phyloP scores from a whole-genome alignment of 2,888 invertebrate genomes.

The Limulus polyphemus region DNA sequence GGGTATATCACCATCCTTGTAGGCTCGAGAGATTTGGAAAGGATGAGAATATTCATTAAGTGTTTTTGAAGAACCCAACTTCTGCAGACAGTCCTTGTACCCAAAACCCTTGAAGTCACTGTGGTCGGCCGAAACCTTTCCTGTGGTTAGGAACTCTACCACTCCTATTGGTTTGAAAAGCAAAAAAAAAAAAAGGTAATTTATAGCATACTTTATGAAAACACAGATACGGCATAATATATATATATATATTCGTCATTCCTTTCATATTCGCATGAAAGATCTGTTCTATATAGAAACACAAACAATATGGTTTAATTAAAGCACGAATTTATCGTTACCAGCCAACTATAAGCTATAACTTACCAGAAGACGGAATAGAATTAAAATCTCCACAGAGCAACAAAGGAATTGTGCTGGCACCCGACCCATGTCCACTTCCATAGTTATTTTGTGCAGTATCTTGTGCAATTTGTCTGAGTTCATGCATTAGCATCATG shows the following conservation, averaged over 20 bases:
- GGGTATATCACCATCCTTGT: constrained; percentile 90
- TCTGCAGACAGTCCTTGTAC: constrained; percentile 79
- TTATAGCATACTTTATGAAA: too few relatives aligned
- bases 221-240: too few relatives aligned
- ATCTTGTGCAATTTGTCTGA: constrained; percentile 74
- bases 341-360: neutral
- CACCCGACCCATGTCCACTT: constrained; percentile 30
- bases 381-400: constrained; percentile 98
- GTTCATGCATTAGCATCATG: constrained; percentile 94
- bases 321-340: too few relatives aligned
- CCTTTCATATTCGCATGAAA: too few relatives aligned
- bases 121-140: constrained; percentile 80
- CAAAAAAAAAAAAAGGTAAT: too few relatives aligned
- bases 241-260: too few relatives aligned
- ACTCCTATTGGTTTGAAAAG: constrained; percentile 51
- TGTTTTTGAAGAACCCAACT: constrained; percentile 56
- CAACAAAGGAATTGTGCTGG: constrained; percentile 68
- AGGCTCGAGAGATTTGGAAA: constrained; percentile 88
- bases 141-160: constrained; percentile 83
- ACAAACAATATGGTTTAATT: too few relatives aligned
- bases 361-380: constrained; percentile 75
- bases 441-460: constrained; percentile 57
- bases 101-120: constrained; percentile 92
- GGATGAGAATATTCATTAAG: constrained; percentile 65
- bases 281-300: too few relatives aligned